Conservation (phyloP, 2,797 vertebrate species). For the Cyprinella venusta region DNA sequence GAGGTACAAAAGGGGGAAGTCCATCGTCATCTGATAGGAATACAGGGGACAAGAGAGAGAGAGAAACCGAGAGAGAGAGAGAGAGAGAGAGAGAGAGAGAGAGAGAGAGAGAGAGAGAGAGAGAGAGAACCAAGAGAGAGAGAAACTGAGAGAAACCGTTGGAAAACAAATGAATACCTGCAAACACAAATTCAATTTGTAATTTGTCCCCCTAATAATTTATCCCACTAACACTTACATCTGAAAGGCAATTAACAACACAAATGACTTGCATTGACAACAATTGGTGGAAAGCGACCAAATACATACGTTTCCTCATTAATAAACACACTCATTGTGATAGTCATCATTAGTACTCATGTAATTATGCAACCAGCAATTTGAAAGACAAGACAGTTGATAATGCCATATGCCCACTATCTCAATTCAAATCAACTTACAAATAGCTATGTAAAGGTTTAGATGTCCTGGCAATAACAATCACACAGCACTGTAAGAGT, state of each 20-base stretch:
- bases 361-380: not conserved
- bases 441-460: not conserved
- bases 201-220: not conserved
- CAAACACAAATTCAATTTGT: not conserved
- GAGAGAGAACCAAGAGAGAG: not conserved
- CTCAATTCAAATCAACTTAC: not conserved
- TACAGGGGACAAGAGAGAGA: not conserved
- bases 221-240: no score
- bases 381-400: not conserved
- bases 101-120: not conserved
- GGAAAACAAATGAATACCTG: not conserved
- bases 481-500: slow-evolving; percentile 8
- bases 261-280: not conserved
- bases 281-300: not conserved
- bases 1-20: slow-evolving; percentile 59
- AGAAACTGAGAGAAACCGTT: not conserved
- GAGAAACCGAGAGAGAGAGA: not conserved
- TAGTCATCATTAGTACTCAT: not conserved
- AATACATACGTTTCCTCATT: not conserved
- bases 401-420: not conserved
- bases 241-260: slow-evolving; percentile 7
- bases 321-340: not conserved
- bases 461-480: not conserved
- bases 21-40: slow-evolving; percentile 55
- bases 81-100: slow-evolving; percentile 9